Percentiles rank a stretch among this genome's conserved stretches.
Conservation (phyloP, 2,113 vertebrate genomes). For the Anhinga rufa region DNA sequence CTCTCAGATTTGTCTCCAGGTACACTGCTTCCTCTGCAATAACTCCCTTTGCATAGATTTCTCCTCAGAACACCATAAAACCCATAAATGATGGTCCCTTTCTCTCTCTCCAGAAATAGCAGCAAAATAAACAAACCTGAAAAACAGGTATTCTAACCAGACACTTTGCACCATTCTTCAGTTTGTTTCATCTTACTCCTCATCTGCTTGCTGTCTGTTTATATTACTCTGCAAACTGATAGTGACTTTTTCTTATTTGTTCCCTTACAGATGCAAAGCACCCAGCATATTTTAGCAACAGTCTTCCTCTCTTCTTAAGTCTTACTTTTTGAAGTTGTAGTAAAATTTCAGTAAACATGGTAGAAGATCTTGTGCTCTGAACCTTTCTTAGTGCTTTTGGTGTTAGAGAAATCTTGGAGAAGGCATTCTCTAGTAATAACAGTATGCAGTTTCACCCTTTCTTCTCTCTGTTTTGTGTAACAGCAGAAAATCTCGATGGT, state of each 20-base stretch:
- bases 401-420: neutral
- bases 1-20: neutral
- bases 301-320: neutral
- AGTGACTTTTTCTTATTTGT: neutral
- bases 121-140: neutral
- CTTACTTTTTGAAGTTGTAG: neutral
- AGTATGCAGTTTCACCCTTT: neutral
- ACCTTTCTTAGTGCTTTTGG: neutral
- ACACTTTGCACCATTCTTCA: neutral
- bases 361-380: neutral
- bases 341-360: neutral
- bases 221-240: neutral
- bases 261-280: neutral
- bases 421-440: neutral
- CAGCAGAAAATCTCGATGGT: neutral
- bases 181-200: neutral
- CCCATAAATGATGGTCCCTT: fast-evolving
- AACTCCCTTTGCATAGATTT: neutral
- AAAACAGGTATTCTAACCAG: neutral
- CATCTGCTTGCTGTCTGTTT: neutral
- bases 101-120: neutral
- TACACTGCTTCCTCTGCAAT: neutral
- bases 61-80: neutral
- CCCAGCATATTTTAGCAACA: neutral
- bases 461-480: neutral